phyloP scores from a whole-genome alignment of 2,888 invertebrate genomes.

The Calameuta pallipes region DNA sequence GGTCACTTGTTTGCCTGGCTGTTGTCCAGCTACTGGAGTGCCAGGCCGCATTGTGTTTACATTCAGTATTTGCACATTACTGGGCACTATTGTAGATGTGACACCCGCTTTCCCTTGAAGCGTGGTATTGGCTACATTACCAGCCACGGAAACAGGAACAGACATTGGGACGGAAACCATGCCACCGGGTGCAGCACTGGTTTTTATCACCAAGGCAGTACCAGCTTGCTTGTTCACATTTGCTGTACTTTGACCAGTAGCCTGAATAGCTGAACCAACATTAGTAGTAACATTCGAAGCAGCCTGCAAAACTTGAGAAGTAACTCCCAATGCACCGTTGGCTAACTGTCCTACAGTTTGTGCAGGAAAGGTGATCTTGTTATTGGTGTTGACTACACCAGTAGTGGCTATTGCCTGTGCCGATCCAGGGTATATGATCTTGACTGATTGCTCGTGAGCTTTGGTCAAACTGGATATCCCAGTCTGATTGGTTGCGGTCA shows the following conservation, averaged over 20 bases:
- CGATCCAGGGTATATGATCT: constrained; percentile 62
- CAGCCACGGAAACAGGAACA: constrained; percentile 56
- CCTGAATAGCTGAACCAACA: constrained; percentile 38
- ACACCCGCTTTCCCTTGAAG: constrained; percentile 58
- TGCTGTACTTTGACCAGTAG: constrained; percentile 49
- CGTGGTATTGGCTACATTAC: constrained; percentile 46
- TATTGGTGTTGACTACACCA: constrained; percentile 68
- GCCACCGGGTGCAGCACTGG: constrained; percentile 58
- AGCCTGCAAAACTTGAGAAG: constrained; percentile 69
- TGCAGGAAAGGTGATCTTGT: constrained; percentile 73
- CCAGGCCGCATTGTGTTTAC: constrained; percentile 77
- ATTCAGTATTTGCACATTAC: constrained; percentile 87
- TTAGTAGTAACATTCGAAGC: constrained; percentile 59
- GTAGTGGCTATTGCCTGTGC: constrained; percentile 60
- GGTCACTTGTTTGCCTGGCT: constrained; percentile 75
- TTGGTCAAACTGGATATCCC: constrained; percentile 42
- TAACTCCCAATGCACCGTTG: constrained; percentile 78
- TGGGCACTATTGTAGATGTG: constrained; percentile 73
- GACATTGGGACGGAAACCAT: constrained; percentile 66
- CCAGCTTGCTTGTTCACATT: constrained; percentile 54
- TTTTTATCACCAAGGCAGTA: constrained; percentile 66
- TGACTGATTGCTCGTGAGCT: constrained; percentile 58
- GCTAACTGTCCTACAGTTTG: constrained; percentile 71
- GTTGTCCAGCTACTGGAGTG: constrained; percentile 77
- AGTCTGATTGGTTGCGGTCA: constrained; percentile 32